Evolutionary conservation across 2,113 vertebrate genomes (phyloP), one percentile per base, ranked within the genome.

Genomic region (Romanogobio albipinnatus): DNA sequence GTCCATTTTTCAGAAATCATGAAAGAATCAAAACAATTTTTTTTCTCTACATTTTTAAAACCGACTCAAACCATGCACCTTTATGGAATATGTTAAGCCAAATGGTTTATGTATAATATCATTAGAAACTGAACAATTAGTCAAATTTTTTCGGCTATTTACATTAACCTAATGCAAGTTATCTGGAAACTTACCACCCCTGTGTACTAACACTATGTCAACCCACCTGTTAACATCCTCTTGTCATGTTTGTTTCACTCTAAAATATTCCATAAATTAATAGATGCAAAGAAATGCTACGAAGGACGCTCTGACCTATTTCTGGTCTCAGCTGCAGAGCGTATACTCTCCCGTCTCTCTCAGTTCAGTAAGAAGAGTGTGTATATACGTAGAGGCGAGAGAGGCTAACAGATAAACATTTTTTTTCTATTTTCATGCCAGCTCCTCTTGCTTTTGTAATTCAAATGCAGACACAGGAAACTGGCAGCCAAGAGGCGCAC

Each of bases 401-500:
- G 53, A 74, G 15, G 84, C 76, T 73, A 74, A 81, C 64, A 85
- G 53, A 85, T 85, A 79, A 79, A 79, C 53, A 51, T 29, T 84
- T 79, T 39, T 29, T 39, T 51, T 59, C 43, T 68, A 76, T 73
- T 80, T 83, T 78, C 43, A 68, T 71, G 39, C 81, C 73, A 77
- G 51, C 45, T 73, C 71, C 26, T 43, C 56, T 61, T 70, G 15
- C 70, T 17, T 85, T 79, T 84, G 66, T 80, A 33, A 24, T 68
- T 79, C 81, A 83, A 86, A 80, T 79, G 58, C 76, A 71, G 56
- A 76, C 73, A 83, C 47, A 76, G 70, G 74, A 86, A 83, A 79
- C 64, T 81, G 86, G 75, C 75, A 84, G 85, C 53, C 77, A 47
- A 71, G 26, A 77, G 24, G 39, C 79, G 77, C 79, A 76, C 33